Conservation (phyloP, 53 echinoderm and acorn worm species). For the Henricia sp. region DNA sequence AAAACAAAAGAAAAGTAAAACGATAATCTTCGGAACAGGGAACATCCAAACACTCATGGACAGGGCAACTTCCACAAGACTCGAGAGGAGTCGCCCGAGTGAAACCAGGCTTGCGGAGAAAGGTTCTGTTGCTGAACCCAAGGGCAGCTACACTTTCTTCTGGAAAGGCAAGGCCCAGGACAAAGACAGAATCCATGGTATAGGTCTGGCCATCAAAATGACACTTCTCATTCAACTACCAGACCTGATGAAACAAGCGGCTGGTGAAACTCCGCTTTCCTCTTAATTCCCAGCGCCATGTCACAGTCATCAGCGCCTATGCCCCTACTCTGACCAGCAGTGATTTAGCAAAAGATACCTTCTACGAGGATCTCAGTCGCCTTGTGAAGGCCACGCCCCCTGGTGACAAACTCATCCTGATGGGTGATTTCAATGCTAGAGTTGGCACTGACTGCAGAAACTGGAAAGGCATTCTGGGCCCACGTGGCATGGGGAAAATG, state of each 20-base stretch:
- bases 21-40: not conserved
- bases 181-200: constrained; percentile 11
- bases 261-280: constrained; percentile 51
- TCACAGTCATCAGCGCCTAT: constrained; percentile 39
- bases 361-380: constrained; percentile 26
- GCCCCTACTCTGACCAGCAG: constrained; percentile 45
- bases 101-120: constrained; percentile 5
- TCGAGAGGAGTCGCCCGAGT: constrained; percentile 3
- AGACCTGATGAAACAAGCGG: constrained; percentile 31
- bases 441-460: constrained; percentile 20
- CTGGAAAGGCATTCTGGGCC: not conserved
- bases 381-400: not conserved
- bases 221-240: constrained; percentile 24
- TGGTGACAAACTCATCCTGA: constrained; percentile 26
- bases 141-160: constrained; percentile 30
- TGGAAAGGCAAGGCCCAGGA: not conserved
- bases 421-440: constrained; percentile 54
- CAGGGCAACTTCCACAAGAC: not conserved
- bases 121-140: not conserved
- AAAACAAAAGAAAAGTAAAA: not conserved
- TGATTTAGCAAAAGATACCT: not conserved
- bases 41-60: not conserved
- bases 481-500: not conserved
- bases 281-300: not conserved
- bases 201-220: constrained; percentile 40